phyloP scores from a whole-genome alignment of 2,113 vertebrate species.

The Scopus umbretta region DNA sequence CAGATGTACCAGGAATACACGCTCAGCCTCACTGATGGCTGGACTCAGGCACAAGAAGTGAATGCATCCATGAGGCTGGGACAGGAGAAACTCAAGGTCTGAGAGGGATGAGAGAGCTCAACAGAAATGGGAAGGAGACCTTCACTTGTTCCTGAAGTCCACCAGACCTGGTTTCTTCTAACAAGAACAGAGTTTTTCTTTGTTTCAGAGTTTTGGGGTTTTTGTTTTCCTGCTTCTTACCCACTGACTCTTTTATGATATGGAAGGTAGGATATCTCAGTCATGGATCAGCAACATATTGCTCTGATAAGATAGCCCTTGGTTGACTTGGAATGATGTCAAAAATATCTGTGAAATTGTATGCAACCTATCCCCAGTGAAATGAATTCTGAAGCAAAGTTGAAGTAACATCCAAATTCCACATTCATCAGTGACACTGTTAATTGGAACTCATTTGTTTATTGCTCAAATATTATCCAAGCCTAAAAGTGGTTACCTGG shows the following conservation, averaged over 20 bases:
- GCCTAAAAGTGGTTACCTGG: background rate
- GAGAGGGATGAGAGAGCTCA: background rate
- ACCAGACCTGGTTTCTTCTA: background rate
- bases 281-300: background rate
- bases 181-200: background rate
- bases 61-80: background rate
- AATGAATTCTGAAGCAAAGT: background rate
- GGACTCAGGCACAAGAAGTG: background rate
- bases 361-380: background rate
- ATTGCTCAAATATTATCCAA: background rate
- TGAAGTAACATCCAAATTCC: background rate
- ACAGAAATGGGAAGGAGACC: background rate
- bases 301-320: background rate
- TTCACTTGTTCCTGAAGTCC: background rate
- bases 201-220: accelerated
- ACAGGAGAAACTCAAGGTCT: background rate
- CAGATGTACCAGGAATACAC: background rate
- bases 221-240: background rate
- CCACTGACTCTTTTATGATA: background rate
- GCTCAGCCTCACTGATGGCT: background rate
- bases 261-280: background rate
- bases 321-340: background rate
- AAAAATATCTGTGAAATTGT: background rate
- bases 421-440: background rate
- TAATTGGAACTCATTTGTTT: background rate